These are phyloP conservation scores for Halesus radiatus DNA, from an alignment of 1,140 invertebrate genomes.

Conservation along the genomic window DNA sequence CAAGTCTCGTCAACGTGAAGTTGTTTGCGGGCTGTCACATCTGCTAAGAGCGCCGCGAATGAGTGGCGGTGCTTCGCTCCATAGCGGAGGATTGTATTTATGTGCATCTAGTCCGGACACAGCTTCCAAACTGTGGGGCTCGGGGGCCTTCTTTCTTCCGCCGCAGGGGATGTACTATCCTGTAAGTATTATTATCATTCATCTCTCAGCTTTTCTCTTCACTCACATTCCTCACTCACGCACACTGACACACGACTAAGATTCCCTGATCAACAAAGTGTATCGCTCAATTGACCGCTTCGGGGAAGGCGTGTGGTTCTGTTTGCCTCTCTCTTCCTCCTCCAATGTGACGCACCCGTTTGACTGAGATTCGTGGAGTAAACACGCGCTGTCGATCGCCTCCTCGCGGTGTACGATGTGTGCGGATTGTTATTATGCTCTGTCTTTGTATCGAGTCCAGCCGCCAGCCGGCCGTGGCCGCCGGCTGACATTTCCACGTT, in stretches of 20 bases:
- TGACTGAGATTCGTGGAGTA: conserved; percentile 45
- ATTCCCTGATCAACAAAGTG: conserved; percentile 47
- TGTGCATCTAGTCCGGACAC: conserved; percentile 73
- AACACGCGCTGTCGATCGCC: conserved; percentile 32
- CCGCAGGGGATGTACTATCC: conserved; percentile 94
- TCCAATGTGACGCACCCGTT: conserved; percentile 36
- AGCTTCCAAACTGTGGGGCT: conserved; percentile 94
- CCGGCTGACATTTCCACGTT: background rate
- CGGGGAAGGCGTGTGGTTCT: conserved; percentile 43
- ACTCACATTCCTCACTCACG: background rate
- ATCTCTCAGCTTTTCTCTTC: background rate
- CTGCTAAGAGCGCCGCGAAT: conserved; percentile 49
- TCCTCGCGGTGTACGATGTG: conserved; percentile 27
- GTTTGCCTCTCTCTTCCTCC: conserved; percentile 35
- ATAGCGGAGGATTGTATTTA: conserved; percentile 70
- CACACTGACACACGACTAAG: background rate
- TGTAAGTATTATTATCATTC: conserved; percentile 75
- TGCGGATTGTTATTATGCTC: background rate
- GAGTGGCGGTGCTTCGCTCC: conserved; percentile 61
- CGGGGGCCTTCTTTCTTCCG: conserved; percentile 92
- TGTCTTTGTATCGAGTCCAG: background rate
- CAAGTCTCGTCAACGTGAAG: conserved; percentile 9
- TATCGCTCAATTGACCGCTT: conserved; percentile 45
- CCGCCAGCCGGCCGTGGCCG: background rate
- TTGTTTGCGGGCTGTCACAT: conserved; percentile 45